Base-by-base conservation (phyloP, 2,888 invertebrate genomes). In the Hanleya hanleyi region DNA sequence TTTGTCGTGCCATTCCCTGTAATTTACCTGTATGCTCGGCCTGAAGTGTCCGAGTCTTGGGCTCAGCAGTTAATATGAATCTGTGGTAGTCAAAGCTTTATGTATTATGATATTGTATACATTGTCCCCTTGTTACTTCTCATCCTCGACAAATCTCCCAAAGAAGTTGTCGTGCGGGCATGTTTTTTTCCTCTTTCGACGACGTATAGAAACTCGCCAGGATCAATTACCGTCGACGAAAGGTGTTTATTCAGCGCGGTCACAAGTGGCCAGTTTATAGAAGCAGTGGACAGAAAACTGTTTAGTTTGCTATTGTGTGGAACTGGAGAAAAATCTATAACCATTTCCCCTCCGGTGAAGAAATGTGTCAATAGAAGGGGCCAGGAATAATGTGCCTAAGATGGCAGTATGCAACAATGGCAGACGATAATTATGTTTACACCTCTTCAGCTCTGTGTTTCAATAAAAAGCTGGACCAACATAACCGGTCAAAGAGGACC, bases 231-330 rank as follows among this genome's bases (percentile, higher is more conserved):
- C 4, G 32, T 29, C 22, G 2, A 12, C 22, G 29, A 26, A 26
- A 29, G 57, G 29, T 57, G 57, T 57, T 57, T 57, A 29, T 57
- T 57, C 57, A 57, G 57, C 57, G 29, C 32, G 12, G 32, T 29
- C 29, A 1, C 32, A 57, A 57, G 57, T 57, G 57, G 57, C 57
- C 29, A 26, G 57, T 57, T 18, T 29, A 57, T 57, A 57, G 32
- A 57, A 26, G 26, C 57, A 15, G 26, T 26, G 18, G 57, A 57
- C 57, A 57, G 57, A 57, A 18, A 57, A 57, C 57, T 57, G 57
- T 57, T 57, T 57, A 57, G 29, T 57, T 57, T 57, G 57, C 57
- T 26, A 57, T 57, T 57, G 57, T 57, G 57, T 57, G 22, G 57
- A 26, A 29, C 57, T 57, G 57, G 1, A 26, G 57, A 57, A 29